Conservation (phyloP, 2,113 vertebrate genomes). For the Gavia stellata region DNA sequence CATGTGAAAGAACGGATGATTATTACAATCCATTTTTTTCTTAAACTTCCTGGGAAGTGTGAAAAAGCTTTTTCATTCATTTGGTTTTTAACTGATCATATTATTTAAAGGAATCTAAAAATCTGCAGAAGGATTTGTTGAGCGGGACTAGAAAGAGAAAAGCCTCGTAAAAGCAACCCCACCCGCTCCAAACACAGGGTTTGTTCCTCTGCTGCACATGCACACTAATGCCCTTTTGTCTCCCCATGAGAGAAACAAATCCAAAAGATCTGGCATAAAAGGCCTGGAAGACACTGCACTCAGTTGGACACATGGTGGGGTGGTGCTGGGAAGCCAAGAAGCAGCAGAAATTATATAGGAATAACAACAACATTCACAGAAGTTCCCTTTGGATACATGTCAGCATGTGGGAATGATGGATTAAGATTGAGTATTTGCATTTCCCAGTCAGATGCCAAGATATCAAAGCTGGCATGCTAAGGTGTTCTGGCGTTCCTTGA, state of each 20-base stretch:
- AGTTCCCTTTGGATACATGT: conserved; percentile 13
- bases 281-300: not conserved
- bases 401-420: conserved; percentile 20
- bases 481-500: not conserved
- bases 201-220: not conserved
- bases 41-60: not conserved
- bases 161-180: not conserved
- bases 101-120: not conserved
- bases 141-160: not conserved
- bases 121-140: not conserved
- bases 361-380: conserved; percentile 24
- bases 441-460: conserved; percentile 36
- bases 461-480: not conserved
- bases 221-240: not conserved
- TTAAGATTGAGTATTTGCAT: conserved; percentile 31
- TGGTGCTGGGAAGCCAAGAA: not conserved
- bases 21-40: not conserved
- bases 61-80: not conserved
- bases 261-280: not conserved
- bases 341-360: conserved; percentile 23
- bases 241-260: not conserved
- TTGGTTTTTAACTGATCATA: not conserved
- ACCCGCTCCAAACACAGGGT: not conserved
- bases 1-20: not conserved
- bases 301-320: not conserved